Evolutionary conservation across 1,140 invertebrate genomes (phyloP), one percentile per base, ranked within the genome.

Genomic region (Choristoneura fumiferana): DNA sequence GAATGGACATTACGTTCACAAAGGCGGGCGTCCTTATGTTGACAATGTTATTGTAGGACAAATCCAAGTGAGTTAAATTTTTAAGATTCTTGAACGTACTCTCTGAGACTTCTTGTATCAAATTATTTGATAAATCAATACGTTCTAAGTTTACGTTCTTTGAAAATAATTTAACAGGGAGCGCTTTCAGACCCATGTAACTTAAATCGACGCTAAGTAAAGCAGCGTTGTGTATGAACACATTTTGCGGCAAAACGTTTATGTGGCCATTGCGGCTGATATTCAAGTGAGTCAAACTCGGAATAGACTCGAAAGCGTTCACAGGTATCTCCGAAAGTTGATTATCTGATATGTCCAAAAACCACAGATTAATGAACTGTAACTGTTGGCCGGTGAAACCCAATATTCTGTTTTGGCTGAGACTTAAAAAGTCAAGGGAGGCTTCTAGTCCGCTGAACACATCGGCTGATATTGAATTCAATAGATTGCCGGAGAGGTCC

Each of bases 331-430:
- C 93, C 0, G 92, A 93, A 8, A 97, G 73, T 70, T 94, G 92
- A 74, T 97, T 98, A 15, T 92, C 91, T n/a, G 95, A 95, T 12
- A 97, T 78, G 81, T 96, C 95, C 6, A 97, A 84, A 22, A 91
- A 92, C 68, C 93, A 87, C 5, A 97, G 84, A 55, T 92, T 93
- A 0, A 90, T 82, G 52, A 96, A 83, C 0, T 92, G 86, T 13
- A 96, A 79, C 0, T 94, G 92, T 43, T 91, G 91, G n/a, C 92
- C 91, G 0, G 92, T 89, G 45, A 95, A 81, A 4, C 91, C 91
- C 4, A 92, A 92, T 1, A 97, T 91, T 54, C 93, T 91, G 76
- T 98, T 98, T 70, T 94, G 93, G 4, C 93, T 93, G 1, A 97
- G 73, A 74, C 95, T 94, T 9, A 98, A 81, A 62, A 93, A 92